Percentiles rank a stretch among this genome's conserved stretches.
These are phyloP conservation scores for Vanessa atalanta DNA, from an alignment of 1,140 invertebrate species.

Conservation along the genomic window DNA sequence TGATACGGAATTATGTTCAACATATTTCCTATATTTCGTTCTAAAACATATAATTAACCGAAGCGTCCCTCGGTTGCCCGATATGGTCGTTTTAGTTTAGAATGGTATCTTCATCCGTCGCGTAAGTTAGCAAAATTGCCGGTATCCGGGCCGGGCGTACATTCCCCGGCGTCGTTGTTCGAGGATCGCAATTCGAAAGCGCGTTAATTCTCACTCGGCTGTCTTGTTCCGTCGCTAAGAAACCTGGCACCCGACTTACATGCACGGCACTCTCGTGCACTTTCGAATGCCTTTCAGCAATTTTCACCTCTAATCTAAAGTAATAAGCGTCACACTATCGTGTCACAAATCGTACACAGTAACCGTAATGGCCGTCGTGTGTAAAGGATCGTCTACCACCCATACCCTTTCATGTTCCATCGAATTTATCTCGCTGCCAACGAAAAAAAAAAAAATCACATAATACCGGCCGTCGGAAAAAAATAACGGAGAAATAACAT, in stretches of 20 bases:
- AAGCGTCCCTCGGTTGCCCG: background rate
- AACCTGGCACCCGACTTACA: constrained; percentile 41
- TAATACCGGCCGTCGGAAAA: constrained; percentile 54
- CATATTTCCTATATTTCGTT: too few species aligned
- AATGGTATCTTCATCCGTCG: constrained; percentile 37
- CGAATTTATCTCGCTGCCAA: constrained; percentile 40
- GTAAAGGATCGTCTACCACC: constrained; percentile 33
- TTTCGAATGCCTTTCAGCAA: constrained; percentile 3
- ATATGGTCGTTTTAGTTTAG: constrained; percentile 25
- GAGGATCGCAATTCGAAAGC: constrained; percentile 48
- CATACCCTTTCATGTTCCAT: constrained; percentile 43
- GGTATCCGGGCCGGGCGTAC: constrained; percentile 37
- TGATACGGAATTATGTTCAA: background rate
- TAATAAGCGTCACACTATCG: constrained; percentile 17
- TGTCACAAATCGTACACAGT: background rate
- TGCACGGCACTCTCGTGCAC: constrained; percentile 16
- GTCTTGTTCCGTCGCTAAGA: constrained; percentile 48
- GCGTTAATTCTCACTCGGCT: constrained; percentile 51
- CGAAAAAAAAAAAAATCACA: constrained; percentile 50
- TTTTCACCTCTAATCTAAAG: constrained; percentile 23
- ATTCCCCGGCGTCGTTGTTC: constrained; percentile 37
- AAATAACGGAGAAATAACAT: constrained; percentile 65
- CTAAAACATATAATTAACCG: background rate
- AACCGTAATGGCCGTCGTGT: constrained; percentile 11
- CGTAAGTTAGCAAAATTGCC: constrained; percentile 43